These are phyloP conservation scores for Oxyruncus cristatus DNA, from an alignment of 2,113 vertebrate genomes.

Conservation along the genomic window DNA sequence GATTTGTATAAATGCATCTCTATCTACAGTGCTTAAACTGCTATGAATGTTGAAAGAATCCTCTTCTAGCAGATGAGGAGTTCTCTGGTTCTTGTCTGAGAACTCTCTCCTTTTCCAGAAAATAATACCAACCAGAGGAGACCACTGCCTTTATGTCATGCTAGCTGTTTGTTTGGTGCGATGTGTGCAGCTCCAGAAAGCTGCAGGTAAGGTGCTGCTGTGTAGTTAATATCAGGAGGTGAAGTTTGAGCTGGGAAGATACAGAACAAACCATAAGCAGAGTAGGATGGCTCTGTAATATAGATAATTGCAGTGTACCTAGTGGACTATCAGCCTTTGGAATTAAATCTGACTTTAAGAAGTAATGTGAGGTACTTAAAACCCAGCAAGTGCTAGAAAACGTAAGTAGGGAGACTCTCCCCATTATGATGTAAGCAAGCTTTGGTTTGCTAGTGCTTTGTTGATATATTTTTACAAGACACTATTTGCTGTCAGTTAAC, in stretches of 20 bases:
- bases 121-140: background rate
- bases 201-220: background rate
- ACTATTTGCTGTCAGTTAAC: background rate
- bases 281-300: background rate
- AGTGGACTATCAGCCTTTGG: background rate
- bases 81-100: background rate
- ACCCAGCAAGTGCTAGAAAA: background rate
- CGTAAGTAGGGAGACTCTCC: accelerated
- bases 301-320: background rate
- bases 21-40: background rate
- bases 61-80: background rate
- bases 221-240: background rate
- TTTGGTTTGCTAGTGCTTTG: background rate
- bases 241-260: background rate
- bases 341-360: background rate
- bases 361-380: background rate
- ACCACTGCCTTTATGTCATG: background rate
- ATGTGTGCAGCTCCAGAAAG: background rate
- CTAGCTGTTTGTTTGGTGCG: accelerated
- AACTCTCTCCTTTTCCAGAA: background rate
- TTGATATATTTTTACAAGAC: background rate
- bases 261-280: background rate
- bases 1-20: background rate
- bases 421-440: background rate
- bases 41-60: background rate